Evolutionary conservation across 2,113 vertebrate species (phyloP).

Genomic region (Brachypodius melanocephalos): DNA sequence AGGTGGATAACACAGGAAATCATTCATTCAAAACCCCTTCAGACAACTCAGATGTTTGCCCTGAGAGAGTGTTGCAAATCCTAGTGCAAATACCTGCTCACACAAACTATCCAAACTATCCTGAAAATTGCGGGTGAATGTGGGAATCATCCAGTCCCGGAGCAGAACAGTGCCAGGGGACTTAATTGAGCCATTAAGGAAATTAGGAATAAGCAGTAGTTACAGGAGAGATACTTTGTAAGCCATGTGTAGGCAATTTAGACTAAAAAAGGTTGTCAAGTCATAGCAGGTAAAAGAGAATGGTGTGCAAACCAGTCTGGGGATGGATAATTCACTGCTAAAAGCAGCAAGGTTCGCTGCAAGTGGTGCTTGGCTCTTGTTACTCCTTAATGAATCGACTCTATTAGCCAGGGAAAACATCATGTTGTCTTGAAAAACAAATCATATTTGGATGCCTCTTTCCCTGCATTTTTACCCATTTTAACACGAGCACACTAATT

Average conservation of each 20-base stretch:
- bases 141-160: neutral
- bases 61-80: conserved; percentile 29
- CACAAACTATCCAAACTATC: neutral
- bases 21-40: conserved; percentile 36
- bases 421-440: conserved; percentile 1
- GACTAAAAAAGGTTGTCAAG: neutral
- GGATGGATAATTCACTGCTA: neutral
- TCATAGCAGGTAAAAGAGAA: neutral
- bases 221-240: neutral
- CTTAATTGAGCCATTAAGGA: neutral
- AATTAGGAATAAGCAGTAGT: neutral
- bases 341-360: neutral
- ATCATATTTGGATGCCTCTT: conserved; percentile 31
- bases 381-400: conserved; percentile 23
- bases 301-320: neutral
- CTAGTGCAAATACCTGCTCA: conserved; percentile 34
- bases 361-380: neutral
- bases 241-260: neutral
- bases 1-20: conserved; percentile 40
- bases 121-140: neutral
- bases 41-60: conserved; percentile 46
- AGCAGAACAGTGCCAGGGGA: neutral
- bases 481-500: conserved; percentile 10
- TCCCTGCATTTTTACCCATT: neutral
- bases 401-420: conserved; percentile 28